These are phyloP conservation scores for Chromobotia macracanthus DNA, from an alignment of 2,797 vertebrate genomes.

Conservation along the genomic window DNA sequence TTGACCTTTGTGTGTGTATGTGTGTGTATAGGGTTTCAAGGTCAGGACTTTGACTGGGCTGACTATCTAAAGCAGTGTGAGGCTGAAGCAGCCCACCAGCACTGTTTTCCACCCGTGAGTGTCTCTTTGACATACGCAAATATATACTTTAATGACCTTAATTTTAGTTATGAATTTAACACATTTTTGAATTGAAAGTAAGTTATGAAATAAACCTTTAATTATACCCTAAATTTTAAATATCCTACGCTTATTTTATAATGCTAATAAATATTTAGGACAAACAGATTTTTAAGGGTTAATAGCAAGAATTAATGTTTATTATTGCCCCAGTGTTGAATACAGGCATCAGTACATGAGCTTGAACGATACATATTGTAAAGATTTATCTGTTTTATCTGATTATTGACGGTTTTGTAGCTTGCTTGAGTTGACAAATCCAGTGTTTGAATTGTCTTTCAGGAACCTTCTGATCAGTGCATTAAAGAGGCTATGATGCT, in stretches of 20 bases:
- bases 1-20: conserved; percentile 17
- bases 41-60: conserved; percentile 96
- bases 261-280: too few relatives aligned
- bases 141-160: not conserved
- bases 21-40: conserved; percentile 82
- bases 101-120: conserved; percentile 92
- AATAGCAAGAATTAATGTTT: too few relatives aligned
- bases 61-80: conserved; percentile 95
- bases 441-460: not conserved
- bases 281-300: too few relatives aligned
- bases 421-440: not conserved
- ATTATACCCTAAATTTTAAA: too few relatives aligned
- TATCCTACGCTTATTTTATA: too few relatives aligned
- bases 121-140: not conserved
- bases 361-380: not conserved
- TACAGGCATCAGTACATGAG: too few relatives aligned
- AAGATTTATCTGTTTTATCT: not conserved
- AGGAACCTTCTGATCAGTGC: conserved; percentile 84
- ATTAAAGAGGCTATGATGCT: conserved; percentile 97
- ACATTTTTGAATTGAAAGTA: too few relatives aligned
- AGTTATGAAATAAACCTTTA: too few relatives aligned
- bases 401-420: not conserved
- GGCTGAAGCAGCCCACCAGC: conserved; percentile 91
- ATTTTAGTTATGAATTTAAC: too few relatives aligned
- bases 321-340: too few relatives aligned